Conservation (phyloP, 2,113 vertebrate genomes). For the Dendrocopos noguchii region DNA sequence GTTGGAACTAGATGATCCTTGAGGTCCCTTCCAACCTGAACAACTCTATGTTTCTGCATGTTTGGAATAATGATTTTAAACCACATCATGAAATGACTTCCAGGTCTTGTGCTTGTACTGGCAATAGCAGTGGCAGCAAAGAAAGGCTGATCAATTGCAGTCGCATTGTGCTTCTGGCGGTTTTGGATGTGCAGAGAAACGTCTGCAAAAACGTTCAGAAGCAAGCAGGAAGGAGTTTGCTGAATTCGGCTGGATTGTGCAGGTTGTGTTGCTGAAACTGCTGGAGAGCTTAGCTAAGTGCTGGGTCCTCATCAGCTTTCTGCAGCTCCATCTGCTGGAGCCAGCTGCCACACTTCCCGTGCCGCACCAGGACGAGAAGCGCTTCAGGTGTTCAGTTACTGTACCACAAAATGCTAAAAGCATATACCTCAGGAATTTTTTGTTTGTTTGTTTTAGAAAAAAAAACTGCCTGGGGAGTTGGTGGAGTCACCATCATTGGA, state of each 20-base stretch:
- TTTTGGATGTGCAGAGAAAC: neutral
- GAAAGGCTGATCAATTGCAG: neutral
- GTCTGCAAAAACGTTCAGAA: neutral
- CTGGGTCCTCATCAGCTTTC: neutral
- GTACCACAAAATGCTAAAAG: neutral
- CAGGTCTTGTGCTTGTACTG: neutral
- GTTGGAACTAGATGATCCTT: too few relatives aligned
- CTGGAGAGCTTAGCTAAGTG: neutral
- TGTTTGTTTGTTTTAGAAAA: too few relatives aligned
- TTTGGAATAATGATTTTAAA: neutral
- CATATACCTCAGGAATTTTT: neutral
- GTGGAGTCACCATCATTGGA: too few relatives aligned
- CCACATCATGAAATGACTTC: neutral
- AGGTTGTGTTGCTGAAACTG: neutral
- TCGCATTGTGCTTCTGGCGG: neutral
- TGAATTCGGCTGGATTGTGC: neutral
- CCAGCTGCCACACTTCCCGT: neutral
- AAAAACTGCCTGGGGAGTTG: too few relatives aligned
- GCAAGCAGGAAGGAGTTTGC: neutral
- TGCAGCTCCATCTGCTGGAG: conserved; percentile 58
- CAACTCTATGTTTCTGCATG: neutral
- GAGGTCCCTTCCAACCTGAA: too few relatives aligned
- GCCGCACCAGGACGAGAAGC: accelerated
- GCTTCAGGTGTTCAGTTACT: neutral
- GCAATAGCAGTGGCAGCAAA: neutral